A percentile compares a stretch with the other conserved stretches of the same genome.
Evolutionary conservation across 2,888 invertebrate genomes (phyloP).

Genomic region (Caenorhabditis parvicauda): DNA sequence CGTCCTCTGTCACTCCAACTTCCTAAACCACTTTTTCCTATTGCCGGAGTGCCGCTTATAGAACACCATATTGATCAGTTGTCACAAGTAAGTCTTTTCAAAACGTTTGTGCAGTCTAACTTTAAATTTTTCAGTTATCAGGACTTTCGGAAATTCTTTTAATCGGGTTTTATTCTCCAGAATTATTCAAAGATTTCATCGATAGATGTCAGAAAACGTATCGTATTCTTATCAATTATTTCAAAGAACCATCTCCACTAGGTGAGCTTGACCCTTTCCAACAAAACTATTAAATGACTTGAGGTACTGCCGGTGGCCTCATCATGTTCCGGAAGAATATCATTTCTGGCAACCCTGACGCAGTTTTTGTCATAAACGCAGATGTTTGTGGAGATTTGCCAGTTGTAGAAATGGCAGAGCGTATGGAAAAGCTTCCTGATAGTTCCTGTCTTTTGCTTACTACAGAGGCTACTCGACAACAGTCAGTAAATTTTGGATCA

Average conservation of each 20-base stretch:
- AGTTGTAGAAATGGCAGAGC: conserved; percentile 71
- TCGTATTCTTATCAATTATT: conserved; percentile 68
- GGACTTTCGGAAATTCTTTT: conserved; percentile 85
- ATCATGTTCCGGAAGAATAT: conserved; percentile 90
- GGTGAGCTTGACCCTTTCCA: conserved; percentile 63
- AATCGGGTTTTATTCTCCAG: conserved; percentile 85
- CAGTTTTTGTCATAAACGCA: conserved; percentile 86
- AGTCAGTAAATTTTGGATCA: conserved; percentile 90
- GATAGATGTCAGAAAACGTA: conserved; percentile 69
- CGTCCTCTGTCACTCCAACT: conserved; percentile 90
- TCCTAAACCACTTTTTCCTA: conserved; percentile 95
- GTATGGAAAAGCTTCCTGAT: conserved; percentile 13
- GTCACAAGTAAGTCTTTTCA: conserved; percentile 49
- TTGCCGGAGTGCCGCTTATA: conserved; percentile 90
- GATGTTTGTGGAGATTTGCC: conserved; percentile 97
- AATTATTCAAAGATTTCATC: conserved; percentile 83
- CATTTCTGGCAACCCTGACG: conserved; percentile 37
- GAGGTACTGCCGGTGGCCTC: conserved; percentile 87
- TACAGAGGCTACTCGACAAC: conserved; percentile 76
- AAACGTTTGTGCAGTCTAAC: conserved; percentile 1
- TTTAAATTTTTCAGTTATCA: conserved; percentile 68
- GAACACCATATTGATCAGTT: conserved; percentile 97
- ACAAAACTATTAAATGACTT: conserved; percentile 1
- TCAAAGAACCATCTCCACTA: conserved; percentile 86
- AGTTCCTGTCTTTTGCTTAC: conserved; percentile 52